phyloP scores from a whole-genome alignment of 1,140 invertebrate genomes.

The Drosophila carrolli region DNA sequence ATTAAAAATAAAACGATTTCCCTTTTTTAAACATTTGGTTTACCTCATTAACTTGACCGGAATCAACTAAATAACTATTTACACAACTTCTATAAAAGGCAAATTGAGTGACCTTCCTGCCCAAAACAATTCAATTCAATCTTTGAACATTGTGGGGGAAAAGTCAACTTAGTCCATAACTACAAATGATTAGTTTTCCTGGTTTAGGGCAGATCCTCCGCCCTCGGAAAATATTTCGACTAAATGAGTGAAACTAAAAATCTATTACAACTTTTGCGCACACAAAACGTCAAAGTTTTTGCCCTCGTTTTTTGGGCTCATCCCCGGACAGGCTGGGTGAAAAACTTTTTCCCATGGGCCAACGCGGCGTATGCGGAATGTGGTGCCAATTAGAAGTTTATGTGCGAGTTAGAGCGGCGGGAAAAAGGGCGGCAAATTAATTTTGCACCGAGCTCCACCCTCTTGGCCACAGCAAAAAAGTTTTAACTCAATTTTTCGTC shows the following conservation, averaged over 20 bases:
- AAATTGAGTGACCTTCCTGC: slow-evolving; percentile 28
- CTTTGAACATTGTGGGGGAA: slow-evolving; percentile 19
- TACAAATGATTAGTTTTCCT: slow-evolving; percentile 72
- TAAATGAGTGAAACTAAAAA: slow-evolving; percentile 75
- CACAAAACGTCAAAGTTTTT: slow-evolving; percentile 68
- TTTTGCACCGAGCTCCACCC: slow-evolving; percentile 30
- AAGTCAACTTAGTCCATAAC: slow-evolving; percentile 46
- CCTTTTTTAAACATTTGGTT: not conserved
- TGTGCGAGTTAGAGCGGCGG: slow-evolving; percentile 52
- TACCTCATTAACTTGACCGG: slow-evolving; percentile 1
- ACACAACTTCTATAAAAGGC: slow-evolving; percentile 15
- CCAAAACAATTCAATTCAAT: slow-evolving; percentile 49
- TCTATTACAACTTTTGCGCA: slow-evolving; percentile 75
- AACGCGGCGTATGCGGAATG: slow-evolving; percentile 72
- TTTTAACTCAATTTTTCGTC: slow-evolving; percentile 63
- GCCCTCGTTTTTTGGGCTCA: slow-evolving; percentile 10
- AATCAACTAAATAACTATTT: slow-evolving; percentile 23
- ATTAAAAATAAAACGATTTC: not conserved
- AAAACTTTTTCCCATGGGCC: slow-evolving; percentile 45
- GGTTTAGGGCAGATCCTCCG: not conserved
- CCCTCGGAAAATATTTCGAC: slow-evolving; percentile 46
- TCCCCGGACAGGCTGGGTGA: slow-evolving; percentile 10
- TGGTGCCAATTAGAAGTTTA: slow-evolving; percentile 82
- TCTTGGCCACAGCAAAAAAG: slow-evolving; percentile 28
- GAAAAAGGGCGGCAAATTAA: slow-evolving; percentile 62